phyloP scores from a whole-genome alignment of 2,888 invertebrate genomes.

The Operophtera brumata region DNA sequence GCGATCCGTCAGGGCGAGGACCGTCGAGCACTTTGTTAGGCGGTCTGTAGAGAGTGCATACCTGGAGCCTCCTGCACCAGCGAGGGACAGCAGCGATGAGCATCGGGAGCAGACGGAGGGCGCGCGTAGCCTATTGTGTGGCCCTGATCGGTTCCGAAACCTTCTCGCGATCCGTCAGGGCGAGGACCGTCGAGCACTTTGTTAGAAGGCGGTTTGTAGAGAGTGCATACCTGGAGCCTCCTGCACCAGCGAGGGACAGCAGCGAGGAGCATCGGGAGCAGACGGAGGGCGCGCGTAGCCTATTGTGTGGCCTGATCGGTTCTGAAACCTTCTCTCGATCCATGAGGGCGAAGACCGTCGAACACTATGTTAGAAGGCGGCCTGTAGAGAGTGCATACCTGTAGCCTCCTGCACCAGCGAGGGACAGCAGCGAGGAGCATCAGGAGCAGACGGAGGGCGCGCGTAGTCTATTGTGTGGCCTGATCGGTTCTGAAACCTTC shows the following conservation, averaged over 20 bases:
- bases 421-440: slow-evolving; percentile 89
- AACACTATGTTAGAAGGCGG: too few relatives aligned
- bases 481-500: slow-evolving; percentile 65
- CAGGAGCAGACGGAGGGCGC: slow-evolving; percentile 87
- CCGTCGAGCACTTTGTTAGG: too few relatives aligned
- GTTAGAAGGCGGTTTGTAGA: too few relatives aligned
- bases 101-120: too few relatives aligned
- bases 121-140: too few relatives aligned
- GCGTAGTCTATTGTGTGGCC: slow-evolving; percentile 81
- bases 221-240: slow-evolving; percentile 82
- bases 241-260: slow-evolving; percentile 87
- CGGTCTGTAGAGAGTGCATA: too few relatives aligned
- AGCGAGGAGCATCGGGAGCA: slow-evolving; percentile 92
- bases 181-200: too few relatives aligned
- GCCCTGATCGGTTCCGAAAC: too few relatives aligned
- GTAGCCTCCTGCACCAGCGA: slow-evolving; percentile 88
- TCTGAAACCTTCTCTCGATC: slow-evolving; percentile 72
- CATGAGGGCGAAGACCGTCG: slow-evolving; percentile 86
- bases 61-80: too few relatives aligned
- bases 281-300: slow-evolving; percentile 83
- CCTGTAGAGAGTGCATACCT: slow-evolving; percentile 43
- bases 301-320: slow-evolving; percentile 76
- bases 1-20: too few relatives aligned
- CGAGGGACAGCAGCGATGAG: too few relatives aligned
- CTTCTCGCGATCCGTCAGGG: too few relatives aligned